These are phyloP conservation scores for Phenacoccus solenopsis DNA, from an alignment of 1,140 invertebrate species.

Conservation along the genomic window DNA sequence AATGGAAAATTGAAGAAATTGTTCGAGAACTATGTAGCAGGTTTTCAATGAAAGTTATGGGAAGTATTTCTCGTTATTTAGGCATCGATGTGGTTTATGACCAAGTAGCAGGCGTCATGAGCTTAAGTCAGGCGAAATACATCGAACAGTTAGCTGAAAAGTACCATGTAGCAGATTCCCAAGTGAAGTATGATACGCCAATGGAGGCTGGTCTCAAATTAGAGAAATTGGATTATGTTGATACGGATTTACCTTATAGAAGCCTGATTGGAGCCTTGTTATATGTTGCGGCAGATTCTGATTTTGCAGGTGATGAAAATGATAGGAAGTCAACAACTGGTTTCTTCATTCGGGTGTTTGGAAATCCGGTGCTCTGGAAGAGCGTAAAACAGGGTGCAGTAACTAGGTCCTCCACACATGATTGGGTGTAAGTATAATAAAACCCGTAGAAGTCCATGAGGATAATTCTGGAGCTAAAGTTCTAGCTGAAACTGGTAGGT, in stretches of 20 bases:
- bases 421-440: background rate
- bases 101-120: background rate
- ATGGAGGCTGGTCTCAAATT: background rate
- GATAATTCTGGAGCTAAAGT: constrained; percentile 18
- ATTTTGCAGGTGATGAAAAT: no score
- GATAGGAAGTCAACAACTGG: background rate
- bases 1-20: constrained; percentile 3
- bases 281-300: background rate
- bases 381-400: background rate
- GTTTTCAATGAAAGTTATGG: background rate
- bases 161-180: background rate
- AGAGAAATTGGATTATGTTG: background rate
- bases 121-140: constrained; percentile 6
- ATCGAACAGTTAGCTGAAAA: background rate
- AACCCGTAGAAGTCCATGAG: background rate
- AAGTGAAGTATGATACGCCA: background rate
- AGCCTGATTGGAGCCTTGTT: background rate
- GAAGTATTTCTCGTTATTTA: background rate
- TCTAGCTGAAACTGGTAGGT: constrained; percentile 25
- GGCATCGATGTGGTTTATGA: constrained; percentile 4
- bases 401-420: background rate
- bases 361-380: constrained; percentile 18
- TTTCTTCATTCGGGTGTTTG: no score
- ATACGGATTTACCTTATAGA: background rate
- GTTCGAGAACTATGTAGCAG: background rate